Evolutionary conservation across 2,113 vertebrate species (phyloP), one percentile per base, ranked within the genome.

Genomic region (Elaphurus davidianus): DNA sequence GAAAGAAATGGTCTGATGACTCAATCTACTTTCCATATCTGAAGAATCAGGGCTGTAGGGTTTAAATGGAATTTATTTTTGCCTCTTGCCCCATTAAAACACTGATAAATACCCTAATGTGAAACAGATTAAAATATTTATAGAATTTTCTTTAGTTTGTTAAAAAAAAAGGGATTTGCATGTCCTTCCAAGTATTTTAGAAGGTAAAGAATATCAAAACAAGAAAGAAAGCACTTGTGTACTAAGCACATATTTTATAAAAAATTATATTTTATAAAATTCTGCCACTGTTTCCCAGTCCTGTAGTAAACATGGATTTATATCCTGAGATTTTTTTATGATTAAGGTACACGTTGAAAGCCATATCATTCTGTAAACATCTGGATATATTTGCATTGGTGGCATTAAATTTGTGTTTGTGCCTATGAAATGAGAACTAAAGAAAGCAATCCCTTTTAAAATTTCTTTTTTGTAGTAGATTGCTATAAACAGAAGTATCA

Each of bases 401-500:
- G 14, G 45, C 6, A 96, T 16, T 87, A 74, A 33, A 91, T 97
- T 98, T 98, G 13, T 40, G 67, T 28, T 97, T 83, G 3, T 28
- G n/a, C 54, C 60, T 87, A 45, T 30, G 43, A 82, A 45, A 93
- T 96, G 11, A 11, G 60, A 93, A 93, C 30, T 83, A 95, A 23
- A 14, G 14, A 45, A 30, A 78, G 13, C 15, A 0, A 13, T 79
- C 0, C 78, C 52, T 74, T 89, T 21, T 28, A 14, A 30, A 71
- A 86, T 36, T 94, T 21, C 19, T 90, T 47, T n/a, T 96, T 92
- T 33, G 33, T 9, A 93, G 57, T 27, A 95, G 59, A 88, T 83
- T 92, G 36, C 40, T 36, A 33, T 0, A 97, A 79, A 97, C 45
- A 16, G 28, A 93, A 59, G 17, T 17, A 1, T 15, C 67, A 91